A percentile compares a stretch with the other conserved stretches of the same genome.
Conservation (phyloP, 2,113 vertebrate genomes). For the Microcebus ravelobensis region DNA sequence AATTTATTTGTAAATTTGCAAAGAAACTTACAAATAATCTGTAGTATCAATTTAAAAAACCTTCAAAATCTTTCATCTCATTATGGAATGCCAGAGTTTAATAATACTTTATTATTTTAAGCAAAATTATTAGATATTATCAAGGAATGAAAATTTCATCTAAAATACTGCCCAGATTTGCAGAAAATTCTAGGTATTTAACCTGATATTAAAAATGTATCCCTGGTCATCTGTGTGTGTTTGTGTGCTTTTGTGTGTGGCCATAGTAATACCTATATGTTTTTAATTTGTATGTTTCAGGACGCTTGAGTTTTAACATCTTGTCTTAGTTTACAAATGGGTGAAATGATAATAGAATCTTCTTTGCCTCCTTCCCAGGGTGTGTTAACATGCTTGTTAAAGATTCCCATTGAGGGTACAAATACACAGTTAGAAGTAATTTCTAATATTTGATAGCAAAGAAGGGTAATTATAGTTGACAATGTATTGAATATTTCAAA, state of each 20-base stretch:
- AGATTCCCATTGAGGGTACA: not conserved
- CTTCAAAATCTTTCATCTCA: not conserved
- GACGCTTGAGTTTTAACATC: not conserved
- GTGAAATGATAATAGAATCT: not conserved
- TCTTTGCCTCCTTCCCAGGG: not conserved
- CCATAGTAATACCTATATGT: too few species aligned
- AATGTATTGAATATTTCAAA: too few species aligned
- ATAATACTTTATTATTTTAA: not conserved
- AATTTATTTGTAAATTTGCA: slow-evolving; percentile 21
- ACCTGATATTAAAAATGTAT: not conserved
- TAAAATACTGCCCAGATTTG: not conserved
- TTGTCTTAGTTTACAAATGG: not conserved
- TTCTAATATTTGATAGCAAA: too few species aligned
- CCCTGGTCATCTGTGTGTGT: not conserved
- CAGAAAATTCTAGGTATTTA: not conserved
- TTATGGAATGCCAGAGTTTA: not conserved
- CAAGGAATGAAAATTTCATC: not conserved
- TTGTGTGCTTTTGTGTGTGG: not conserved
- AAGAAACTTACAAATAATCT: not conserved
- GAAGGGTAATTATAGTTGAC: too few species aligned
- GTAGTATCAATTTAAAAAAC: slow-evolving; percentile 25
- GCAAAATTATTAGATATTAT: not conserved
- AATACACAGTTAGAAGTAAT: too few species aligned
- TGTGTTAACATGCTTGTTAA: not conserved
- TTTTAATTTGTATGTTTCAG: not conserved